Evolutionary conservation across 23 tunicate genomes (phyloP).

Genomic region (Ascidia mentula): DNA sequence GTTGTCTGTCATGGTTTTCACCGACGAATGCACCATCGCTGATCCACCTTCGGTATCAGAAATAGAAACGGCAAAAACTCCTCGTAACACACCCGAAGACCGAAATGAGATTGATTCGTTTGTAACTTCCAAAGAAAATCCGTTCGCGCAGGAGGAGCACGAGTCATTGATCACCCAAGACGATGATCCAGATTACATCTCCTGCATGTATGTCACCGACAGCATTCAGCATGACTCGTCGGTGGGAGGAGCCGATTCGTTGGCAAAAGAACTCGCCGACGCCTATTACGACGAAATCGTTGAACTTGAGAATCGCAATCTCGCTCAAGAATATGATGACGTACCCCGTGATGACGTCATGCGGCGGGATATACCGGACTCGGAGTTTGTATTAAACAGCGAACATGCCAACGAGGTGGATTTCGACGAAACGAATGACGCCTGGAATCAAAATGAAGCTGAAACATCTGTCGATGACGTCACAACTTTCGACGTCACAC

Average conservation of each 20-base stretch:
- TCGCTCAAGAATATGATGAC: not conserved
- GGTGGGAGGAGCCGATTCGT: not conserved
- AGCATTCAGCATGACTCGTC: not conserved
- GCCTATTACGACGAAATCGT: slow-evolving; percentile 8
- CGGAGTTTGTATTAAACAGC: no score
- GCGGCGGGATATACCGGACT: not conserved
- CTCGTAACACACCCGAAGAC: no score
- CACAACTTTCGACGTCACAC: not conserved
- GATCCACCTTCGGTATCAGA: no score
- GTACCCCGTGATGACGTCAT: not conserved
- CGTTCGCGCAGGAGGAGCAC: not conserved
- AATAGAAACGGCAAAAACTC: no score
- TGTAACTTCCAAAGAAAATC: no score
- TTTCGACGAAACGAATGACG: no score
- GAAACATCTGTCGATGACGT: not conserved
- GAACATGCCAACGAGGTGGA: no score
- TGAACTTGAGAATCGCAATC: not conserved
- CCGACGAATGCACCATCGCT: no score
- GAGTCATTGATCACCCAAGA: no score
- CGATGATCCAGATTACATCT: not conserved
- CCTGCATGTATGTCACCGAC: not conserved
- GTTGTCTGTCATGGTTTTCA: no score
- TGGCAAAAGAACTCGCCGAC: slow-evolving; percentile 31
- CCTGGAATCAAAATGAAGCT: no score
- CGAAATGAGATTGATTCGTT: no score